A percentile compares a stretch with the other conserved stretches of the same genome.
Conservation (phyloP, 2,888 invertebrate genomes). For the Eilema griseolum region DNA sequence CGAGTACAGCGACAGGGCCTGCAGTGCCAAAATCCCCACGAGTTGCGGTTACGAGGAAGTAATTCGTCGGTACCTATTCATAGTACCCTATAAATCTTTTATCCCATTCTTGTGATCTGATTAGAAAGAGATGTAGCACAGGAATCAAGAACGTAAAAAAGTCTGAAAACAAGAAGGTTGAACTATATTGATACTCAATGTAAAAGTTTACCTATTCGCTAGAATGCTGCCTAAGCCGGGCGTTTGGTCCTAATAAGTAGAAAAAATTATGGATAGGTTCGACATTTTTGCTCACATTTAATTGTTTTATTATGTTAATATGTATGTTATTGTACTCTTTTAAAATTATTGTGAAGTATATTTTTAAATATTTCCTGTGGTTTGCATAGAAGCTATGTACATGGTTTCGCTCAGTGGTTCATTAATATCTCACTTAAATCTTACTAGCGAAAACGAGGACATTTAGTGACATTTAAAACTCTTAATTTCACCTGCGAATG, state of each 20-base stretch:
- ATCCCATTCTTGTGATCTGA: neutral
- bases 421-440: constrained; percentile 11
- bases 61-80: too few relatives aligned
- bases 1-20: too few relatives aligned
- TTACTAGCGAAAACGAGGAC: neutral
- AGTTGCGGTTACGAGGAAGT: too few relatives aligned
- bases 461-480: constrained; percentile 3
- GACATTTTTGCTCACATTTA: constrained; percentile 34
- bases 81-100: neutral
- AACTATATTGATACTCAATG: neutral
- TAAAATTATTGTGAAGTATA: neutral
- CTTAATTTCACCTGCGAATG: constrained; percentile 7
- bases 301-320: constrained; percentile 38
- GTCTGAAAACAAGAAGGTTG: neutral
- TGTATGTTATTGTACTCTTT: constrained; percentile 1
- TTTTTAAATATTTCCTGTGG: neutral
- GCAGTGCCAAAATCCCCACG: too few relatives aligned
- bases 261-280: constrained; percentile 36
- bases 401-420: neutral
- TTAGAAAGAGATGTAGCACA: constrained; percentile 10
- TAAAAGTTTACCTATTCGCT: neutral
- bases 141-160: neutral
- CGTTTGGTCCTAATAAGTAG: too few relatives aligned
- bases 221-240: neutral
- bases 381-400: neutral